A percentile compares a stretch with the other conserved stretches of the same genome.
phyloP scores from a whole-genome alignment of 2,797 vertebrate species.

The Mastacembelus armatus region DNA sequence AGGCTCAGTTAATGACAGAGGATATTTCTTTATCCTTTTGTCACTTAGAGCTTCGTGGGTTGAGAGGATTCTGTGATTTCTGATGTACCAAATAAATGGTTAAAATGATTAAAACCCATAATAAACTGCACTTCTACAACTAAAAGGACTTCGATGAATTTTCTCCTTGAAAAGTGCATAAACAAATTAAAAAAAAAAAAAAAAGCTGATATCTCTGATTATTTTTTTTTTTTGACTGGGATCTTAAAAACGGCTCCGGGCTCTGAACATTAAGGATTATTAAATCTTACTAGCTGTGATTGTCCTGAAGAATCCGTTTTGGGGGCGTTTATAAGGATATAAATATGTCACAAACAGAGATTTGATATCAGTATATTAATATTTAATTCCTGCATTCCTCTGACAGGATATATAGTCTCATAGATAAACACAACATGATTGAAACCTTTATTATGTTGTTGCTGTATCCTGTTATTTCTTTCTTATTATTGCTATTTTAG shows the following conservation, averaged over 20 bases:
- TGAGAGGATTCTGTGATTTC: neutral
- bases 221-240: constrained; percentile 15
- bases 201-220: constrained; percentile 5
- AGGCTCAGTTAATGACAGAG: neutral
- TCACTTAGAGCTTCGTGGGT: neutral
- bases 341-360: constrained; percentile 23
- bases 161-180: neutral
- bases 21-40: neutral
- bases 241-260: constrained; percentile 7
- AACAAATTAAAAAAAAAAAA: constrained; percentile 28
- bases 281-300: constrained; percentile 24
- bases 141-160: constrained; percentile 32
- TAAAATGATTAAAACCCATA: constrained; percentile 13
- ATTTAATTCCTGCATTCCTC: constrained; percentile 26
- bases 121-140: neutral
- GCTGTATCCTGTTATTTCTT: neutral
- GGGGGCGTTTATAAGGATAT: constrained; percentile 13
- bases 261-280: constrained; percentile 48
- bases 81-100: neutral
- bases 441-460: neutral
- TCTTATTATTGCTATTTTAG: neutral
- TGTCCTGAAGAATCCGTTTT: constrained; percentile 4
- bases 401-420: constrained; percentile 1
- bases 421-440: constrained; percentile 2
- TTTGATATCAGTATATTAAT: constrained; percentile 23